These are phyloP conservation scores for Psammodynastes pulverulentus DNA, from an alignment of 2,113 vertebrate species.

Conservation along the genomic window DNA sequence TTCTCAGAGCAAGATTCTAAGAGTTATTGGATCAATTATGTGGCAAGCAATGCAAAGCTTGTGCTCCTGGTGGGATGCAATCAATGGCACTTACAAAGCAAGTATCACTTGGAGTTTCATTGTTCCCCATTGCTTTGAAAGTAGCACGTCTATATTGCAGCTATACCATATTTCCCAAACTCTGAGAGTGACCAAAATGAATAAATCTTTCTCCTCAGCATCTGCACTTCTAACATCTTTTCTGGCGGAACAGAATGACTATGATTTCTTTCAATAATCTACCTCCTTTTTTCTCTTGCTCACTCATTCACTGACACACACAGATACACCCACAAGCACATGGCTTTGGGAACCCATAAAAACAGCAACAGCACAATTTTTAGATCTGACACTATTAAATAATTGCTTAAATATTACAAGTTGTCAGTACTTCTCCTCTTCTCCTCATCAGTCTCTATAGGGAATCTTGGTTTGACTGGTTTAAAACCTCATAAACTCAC, in stretches of 20 bases:
- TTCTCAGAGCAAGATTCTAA: background rate
- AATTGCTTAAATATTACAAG: constrained; percentile 53
- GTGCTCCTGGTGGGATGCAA: constrained; percentile 36
- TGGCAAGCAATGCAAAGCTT: constrained; percentile 34
- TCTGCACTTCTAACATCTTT: background rate
- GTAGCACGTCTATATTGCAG: constrained; percentile 1
- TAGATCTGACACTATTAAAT: constrained; percentile 21
- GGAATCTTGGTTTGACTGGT: constrained; percentile 26
- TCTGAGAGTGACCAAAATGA: background rate
- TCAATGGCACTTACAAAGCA: constrained; percentile 22
- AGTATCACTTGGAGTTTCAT: constrained; percentile 38
- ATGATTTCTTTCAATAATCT: background rate
- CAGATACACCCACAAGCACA: background rate
- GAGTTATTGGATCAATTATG: constrained; percentile 30
- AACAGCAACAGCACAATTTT: constrained; percentile 25
- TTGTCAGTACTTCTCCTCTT: constrained; percentile 9
- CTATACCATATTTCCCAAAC: background rate
- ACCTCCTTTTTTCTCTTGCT: background rate
- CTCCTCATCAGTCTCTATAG: constrained; percentile 17
- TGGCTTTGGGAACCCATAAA: constrained; percentile 23
- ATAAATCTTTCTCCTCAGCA: background rate
- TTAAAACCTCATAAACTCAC: constrained; percentile 49
- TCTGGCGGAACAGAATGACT: constrained; percentile 2
- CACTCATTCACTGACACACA: background rate
- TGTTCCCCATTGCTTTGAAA: constrained; percentile 2